Percentiles rank a stretch among this genome's conserved stretches.
Evolutionary conservation across 2,888 invertebrate genomes (phyloP).

Genomic region (Lamellibrachia satsuma): DNA sequence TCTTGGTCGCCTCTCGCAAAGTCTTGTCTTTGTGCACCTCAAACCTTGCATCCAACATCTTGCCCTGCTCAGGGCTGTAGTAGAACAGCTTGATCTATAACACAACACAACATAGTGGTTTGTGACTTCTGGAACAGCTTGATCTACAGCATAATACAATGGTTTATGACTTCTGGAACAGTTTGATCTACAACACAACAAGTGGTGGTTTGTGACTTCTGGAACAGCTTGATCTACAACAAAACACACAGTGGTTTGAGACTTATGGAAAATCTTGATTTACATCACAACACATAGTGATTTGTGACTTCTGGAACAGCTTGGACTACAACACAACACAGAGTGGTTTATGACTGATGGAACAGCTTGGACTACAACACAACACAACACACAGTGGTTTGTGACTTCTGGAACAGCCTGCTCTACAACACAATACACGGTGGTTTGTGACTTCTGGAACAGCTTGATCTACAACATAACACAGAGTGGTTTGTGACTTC

Average conservation of each 20-base stretch:
- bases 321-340: neutral
- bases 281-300: constrained; percentile 34
- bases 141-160: neutral
- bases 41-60: constrained; percentile 70
- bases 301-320: neutral
- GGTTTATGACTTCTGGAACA: constrained; percentile 60
- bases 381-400: neutral
- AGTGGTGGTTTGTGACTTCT: neutral
- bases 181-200: constrained; percentile 67
- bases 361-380: constrained; percentile 71
- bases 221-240: neutral
- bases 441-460: neutral
- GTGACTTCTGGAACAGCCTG: constrained; percentile 70
- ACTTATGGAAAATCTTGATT: constrained; percentile 69
- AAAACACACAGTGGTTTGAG: too few relatives aligned
- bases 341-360: constrained; percentile 57
- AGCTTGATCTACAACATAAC: neutral
- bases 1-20: constrained; percentile 71
- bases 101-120: neutral
- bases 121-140: neutral
- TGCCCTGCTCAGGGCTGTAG: constrained; percentile 71
- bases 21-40: constrained; percentile 73
- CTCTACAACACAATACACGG: constrained; percentile 59
- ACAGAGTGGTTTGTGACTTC: too few relatives aligned
- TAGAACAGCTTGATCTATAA: constrained; percentile 73